phyloP scores from a whole-genome alignment of 2,888 invertebrate genomes.

The Polymixis lichenea region DNA sequence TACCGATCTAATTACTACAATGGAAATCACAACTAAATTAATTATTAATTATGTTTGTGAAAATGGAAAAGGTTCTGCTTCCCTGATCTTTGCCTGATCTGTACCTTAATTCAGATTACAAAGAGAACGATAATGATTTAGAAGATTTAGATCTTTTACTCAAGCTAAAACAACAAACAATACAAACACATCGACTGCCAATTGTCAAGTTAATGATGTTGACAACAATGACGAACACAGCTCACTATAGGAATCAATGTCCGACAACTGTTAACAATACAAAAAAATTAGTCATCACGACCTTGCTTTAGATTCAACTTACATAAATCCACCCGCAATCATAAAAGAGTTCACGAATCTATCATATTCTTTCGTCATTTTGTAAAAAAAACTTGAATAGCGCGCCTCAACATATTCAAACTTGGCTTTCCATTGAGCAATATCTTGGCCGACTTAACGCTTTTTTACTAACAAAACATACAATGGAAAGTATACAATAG shows the following conservation, averaged over 20 bases:
- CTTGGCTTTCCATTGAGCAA: conserved; percentile 83
- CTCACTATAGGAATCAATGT: conserved; percentile 40
- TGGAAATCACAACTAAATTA: neutral
- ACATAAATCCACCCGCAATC: conserved; percentile 36
- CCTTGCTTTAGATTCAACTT: conserved; percentile 44
- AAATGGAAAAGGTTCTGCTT: neutral
- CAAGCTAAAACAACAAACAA: conserved; percentile 22
- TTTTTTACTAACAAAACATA: conserved; percentile 77
- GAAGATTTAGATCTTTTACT: conserved; percentile 3
- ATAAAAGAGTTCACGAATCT: conserved; percentile 63
- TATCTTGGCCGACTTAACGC: conserved; percentile 80
- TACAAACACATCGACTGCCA: conserved; percentile 23
- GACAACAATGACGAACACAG: conserved; percentile 48
- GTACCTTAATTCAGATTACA: neutral
- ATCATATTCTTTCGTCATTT: conserved; percentile 75
- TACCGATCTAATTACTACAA: neutral
- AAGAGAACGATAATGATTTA: neutral
- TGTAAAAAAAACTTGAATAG: conserved; percentile 63
- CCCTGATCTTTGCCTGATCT: neutral
- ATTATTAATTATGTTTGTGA: neutral
- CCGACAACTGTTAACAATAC: conserved; percentile 39
- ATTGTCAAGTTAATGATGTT: conserved; percentile 41
- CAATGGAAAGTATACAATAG: conserved; percentile 80
- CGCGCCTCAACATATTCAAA: conserved; percentile 71
- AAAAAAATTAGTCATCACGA: conserved; percentile 42